phyloP scores from a whole-genome alignment of 1,140 invertebrate species.

The Bombus cullumanus region DNA sequence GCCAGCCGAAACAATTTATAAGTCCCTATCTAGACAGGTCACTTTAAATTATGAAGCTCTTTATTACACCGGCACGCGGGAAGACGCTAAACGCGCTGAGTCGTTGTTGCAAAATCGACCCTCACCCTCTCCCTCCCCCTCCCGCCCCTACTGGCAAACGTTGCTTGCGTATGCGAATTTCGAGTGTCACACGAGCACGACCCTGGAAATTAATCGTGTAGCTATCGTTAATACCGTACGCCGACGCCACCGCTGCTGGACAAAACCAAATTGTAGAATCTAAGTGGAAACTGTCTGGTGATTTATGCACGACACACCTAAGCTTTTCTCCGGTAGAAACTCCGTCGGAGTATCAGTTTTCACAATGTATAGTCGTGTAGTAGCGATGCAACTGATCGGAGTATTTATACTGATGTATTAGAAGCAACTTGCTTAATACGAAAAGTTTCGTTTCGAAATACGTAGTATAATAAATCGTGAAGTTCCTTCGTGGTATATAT shows the following conservation, averaged over 20 bases:
- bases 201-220: constrained; percentile 59
- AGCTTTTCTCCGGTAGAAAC: neutral
- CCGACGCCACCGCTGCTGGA: neutral
- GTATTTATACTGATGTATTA: neutral
- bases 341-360: neutral
- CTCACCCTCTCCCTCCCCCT: neutral
- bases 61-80: constrained; percentile 67
- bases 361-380: neutral
- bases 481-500: neutral
- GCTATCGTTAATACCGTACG: constrained; percentile 52
- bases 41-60: constrained; percentile 77
- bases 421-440: neutral
- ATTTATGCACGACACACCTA: neutral
- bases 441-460: neutral
- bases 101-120: constrained; percentile 39
- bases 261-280: constrained; percentile 57
- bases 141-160: neutral
- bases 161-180: constrained; percentile 52
- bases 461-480: neutral
- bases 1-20: constrained; percentile 76
- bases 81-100: constrained; percentile 47
- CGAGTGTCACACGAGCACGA: constrained; percentile 26
- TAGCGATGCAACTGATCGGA: neutral
- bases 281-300: constrained; percentile 20
- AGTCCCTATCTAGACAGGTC: constrained; percentile 74